Base-by-base conservation (phyloP, 2,113 vertebrate species). In the Serinus canaria region DNA sequence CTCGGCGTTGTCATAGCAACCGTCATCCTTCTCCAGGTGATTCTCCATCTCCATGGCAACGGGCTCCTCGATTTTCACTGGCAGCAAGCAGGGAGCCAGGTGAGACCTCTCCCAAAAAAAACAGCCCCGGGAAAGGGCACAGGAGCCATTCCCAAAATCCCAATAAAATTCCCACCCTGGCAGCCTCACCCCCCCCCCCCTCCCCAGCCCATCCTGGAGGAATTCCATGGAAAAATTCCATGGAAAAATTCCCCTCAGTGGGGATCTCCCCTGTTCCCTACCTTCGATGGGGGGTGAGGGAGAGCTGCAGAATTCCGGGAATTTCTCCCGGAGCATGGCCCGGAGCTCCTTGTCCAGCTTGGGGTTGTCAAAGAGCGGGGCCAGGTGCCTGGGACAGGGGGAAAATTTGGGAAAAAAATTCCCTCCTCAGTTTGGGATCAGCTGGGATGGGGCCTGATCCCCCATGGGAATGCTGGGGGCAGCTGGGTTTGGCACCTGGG, bases 291-390 rank as follows among this genome's bases (percentile, higher is more conserved):
- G 99, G 1, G 99, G 99, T 0, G 99, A 99, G 11, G 99, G 99
- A 0, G 99, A 99, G 76, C 98, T 99, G 97, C 99, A 99, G 97
- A 99, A 99, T 92, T 99, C 99, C 0, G 99, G 99, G 96, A 99
- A 99, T 39, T 99, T 99, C 94, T 99, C 99, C 95, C 99, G 96
- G 67, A 99, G 97, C 99, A 99, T 99, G 8, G 99, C 98, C 5
- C 99, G 98, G 33, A 99, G 98, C 94, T 99, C 99, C 47, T 99
- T 98, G 97, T 99, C 99, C 98, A 99, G 94, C 46, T 99, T 99
- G 50, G 99, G 99, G 87, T 99, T 99, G 97, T 99, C 99, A 4
- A 99, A 99, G 28, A 99, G 97, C 0, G 99, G 99, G 66, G 99
- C 99, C 75, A 99, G 93, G 70, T 99, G 99, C 90, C 99, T 99